Evolutionary conservation across 2,888 invertebrate species (phyloP), one percentile per base, ranked within the genome.

Genomic region (Nesidiocoris tenuis): DNA sequence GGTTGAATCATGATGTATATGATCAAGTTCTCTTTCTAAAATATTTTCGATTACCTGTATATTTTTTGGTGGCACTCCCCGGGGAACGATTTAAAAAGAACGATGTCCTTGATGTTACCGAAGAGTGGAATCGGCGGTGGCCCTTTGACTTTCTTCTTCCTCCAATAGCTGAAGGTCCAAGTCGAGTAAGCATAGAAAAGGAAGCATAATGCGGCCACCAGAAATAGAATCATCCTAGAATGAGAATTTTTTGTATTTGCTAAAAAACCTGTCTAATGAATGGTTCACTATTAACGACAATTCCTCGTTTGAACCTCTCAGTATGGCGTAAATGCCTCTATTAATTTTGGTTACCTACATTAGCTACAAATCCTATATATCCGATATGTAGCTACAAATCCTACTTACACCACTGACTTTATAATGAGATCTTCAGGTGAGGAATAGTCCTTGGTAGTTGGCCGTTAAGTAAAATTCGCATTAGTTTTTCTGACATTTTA

Each of bases 151-250:
- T 82, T 82, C 54, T 82, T 83, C 1, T 81, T 81, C 74, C 83
- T 82, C 86, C 86, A 86, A 79, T 84, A 85, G 61, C 82, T 81
- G 77, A 82, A 84, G 12, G 82, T 83, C 72, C 82, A 81, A 0
- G 82, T 82, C 1, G 82, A 79, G 77, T 83, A 84, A 39, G 81
- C 80, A 77, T 84, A 83, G 7, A 81, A 63, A 0, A 80, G 24
- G 2, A 79, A 17, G 59, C 78, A 55, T 0, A 81, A 61, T 57
- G 80, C 77, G 18, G 25, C 12, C 1, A 63, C 39, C 22, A 72
- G 21, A 54, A 70, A 17, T 24, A 61, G 54, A 23, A 72, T 56
- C 72, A 72, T 72, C 39, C 72, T 70, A 59, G n/a, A 24, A 70
- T n/a, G 3, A 3, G 39, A 39, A 3, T 39, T 39, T 3, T n/a